These are phyloP conservation scores for Trachelus stipa DNA, from an alignment of 2,888 invertebrate genomes.

Conservation along the genomic window DNA sequence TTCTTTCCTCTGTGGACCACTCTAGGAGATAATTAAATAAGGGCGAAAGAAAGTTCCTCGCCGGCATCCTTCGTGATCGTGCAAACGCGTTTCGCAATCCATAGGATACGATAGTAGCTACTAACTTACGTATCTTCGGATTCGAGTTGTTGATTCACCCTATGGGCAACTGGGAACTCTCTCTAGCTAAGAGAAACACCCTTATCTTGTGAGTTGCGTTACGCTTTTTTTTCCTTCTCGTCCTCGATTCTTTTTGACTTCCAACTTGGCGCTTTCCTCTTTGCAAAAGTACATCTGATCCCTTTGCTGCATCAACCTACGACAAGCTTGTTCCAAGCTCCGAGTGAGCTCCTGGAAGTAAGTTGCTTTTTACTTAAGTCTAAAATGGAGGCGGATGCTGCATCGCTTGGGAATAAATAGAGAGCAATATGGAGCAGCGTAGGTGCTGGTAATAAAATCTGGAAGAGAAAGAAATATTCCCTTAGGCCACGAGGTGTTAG, in stretches of 20 bases:
- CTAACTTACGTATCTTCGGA: not conserved
- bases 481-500: not conserved
- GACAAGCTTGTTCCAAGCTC: not conserved
- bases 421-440: not conserved
- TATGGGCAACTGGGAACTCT: not conserved
- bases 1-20: not conserved
- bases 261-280: not conserved
- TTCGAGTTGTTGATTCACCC: not conserved
- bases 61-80: not conserved
- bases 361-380: slow-evolving; percentile 4
- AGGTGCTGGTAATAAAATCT: not conserved
- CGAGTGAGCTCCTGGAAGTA: not conserved
- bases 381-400: slow-evolving; percentile 1
- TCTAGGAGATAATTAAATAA: slow-evolving; percentile 12
- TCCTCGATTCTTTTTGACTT: not conserved
- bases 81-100: not conserved
- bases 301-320: not conserved
- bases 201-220: not conserved
- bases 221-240: not conserved
- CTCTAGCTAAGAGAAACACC: not conserved
- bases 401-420: not conserved
- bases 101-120: not conserved
- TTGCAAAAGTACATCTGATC: not conserved
- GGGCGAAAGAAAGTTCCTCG: not conserved
- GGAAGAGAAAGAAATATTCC: not conserved